Percentiles rank a stretch among this genome's conserved stretches.
phyloP scores from a whole-genome alignment of 2,888 invertebrate genomes.

The Noctua comes region DNA sequence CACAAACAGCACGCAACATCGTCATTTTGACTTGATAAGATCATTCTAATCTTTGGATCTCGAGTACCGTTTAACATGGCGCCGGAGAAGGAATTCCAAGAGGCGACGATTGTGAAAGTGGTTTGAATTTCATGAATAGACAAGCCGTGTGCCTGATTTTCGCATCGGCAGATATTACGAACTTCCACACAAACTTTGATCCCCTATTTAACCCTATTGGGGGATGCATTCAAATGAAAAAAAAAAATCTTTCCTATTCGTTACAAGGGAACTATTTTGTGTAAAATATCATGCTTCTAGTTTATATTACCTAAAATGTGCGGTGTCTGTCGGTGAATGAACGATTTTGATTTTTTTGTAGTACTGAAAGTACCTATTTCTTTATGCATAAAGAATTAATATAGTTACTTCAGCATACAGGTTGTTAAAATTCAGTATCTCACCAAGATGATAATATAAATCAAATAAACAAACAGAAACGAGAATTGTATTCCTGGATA shows the following conservation, averaged over 20 bases:
- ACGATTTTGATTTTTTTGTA: neutral
- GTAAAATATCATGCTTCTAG: no score
- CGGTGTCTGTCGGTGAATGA: neutral
- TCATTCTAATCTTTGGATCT: conserved; percentile 5
- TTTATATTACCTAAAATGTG: neutral
- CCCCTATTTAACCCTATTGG: neutral
- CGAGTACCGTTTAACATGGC: conserved; percentile 11
- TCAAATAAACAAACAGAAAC: neutral
- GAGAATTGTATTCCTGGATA: neutral
- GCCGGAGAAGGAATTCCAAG: conserved; percentile 5
- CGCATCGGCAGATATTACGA: neutral
- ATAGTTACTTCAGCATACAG: no score
- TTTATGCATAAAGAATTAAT: no score
- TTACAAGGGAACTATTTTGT: no score
- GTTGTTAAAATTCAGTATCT: neutral
- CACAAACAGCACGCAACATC: conserved; percentile 31
- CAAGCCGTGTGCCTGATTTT: neutral
- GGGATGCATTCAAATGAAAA: neutral
- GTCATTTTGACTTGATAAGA: conserved; percentile 13
- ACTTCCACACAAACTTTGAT: neutral
- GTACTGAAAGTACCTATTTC: no score
- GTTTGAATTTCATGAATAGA: conserved; percentile 28
- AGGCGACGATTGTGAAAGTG: conserved; percentile 22
- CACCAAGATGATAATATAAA: neutral
- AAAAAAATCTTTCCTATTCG: no score